Evolutionary conservation across 1,140 invertebrate species (phyloP), one percentile per base, ranked within the genome.

Genomic region (Homalodisca vitripennis): DNA sequence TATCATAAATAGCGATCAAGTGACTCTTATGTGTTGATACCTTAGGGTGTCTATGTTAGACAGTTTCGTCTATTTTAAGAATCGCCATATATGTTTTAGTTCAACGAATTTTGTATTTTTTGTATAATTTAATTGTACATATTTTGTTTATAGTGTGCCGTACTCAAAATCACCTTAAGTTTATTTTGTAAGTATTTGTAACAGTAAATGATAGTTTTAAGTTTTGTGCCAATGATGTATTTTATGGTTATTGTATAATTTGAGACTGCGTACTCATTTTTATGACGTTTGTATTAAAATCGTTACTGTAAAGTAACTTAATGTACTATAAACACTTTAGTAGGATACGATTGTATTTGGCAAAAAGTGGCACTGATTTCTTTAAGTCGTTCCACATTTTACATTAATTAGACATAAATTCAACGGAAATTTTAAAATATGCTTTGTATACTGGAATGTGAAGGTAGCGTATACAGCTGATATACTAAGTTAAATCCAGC

Each of bases 191-290:
- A 60, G 55, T 60, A 60, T 60, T 60, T 60, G 24, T 60, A 60
- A 27, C 24, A 24, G 29, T 27, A 29, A 10, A 3, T 30, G 26
- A 27, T 13, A 22, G 55, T 30, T 27, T 17, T 60, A 27, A 60
- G 55, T 60, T 60, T 60, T 60, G 55, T 60, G 55, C 55, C 55
- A 60, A 60, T 60, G 55, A 60, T 60, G 27, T 60, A 60, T 60
- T 60, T 60, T 60, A 53, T 6, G 6, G 17, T n/a, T n/a, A n/a
- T n/a, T n/a, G n/a, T 41, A 41, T 41, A 10, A 12, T 51, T 51
- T 20, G 48, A 51, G 48, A 51, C 48, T 51, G 48, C n/a, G 48
- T 41, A 51, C 48, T 51, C 6, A 51, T 51, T 17, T 41, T n/a
- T n/a, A n/a, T n/a, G n/a, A n/a, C n/a, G n/a, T n/a, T n/a, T n/a